Percentiles rank a stretch among this genome's conserved stretches.
Conservation (phyloP, 2,888 invertebrate genomes). For the Gryllus longicercus region DNA sequence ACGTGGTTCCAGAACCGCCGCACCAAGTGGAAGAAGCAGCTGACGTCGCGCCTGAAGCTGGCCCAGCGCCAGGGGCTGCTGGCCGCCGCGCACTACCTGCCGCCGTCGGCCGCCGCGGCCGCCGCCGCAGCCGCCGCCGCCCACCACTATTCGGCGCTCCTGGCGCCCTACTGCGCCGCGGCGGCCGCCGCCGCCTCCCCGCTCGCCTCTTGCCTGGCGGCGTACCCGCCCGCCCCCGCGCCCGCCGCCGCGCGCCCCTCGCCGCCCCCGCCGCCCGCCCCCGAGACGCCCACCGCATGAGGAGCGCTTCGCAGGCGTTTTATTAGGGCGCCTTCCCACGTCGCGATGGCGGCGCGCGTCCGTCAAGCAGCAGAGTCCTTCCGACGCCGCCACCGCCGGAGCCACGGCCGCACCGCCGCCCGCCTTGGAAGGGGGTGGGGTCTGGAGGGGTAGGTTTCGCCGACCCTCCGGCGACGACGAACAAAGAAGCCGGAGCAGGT, state of each 20-base stretch:
- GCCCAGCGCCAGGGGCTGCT: constrained; percentile 82
- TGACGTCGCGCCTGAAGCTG: constrained; percentile 84
- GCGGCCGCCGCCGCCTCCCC: constrained; percentile 39
- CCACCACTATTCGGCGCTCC: constrained; percentile 59
- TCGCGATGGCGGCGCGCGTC: too few relatives aligned
- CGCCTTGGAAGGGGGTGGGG: too few relatives aligned
- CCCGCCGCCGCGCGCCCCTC: too few relatives aligned
- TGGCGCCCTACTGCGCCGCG: constrained; percentile 50
- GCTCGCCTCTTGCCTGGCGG: constrained; percentile 18
- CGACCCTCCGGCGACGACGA: too few relatives aligned
- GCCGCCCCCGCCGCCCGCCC: too few relatives aligned
- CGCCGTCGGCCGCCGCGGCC: constrained; percentile 46
- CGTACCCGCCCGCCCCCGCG: background rate
- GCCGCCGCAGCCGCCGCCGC: constrained; percentile 55
- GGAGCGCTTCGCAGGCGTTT: too few relatives aligned
- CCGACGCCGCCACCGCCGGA: too few relatives aligned
- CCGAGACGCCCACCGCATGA: background rate
- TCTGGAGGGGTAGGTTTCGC: too few relatives aligned
- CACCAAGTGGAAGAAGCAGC: constrained; percentile 96
- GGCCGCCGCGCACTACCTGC: constrained; percentile 54
- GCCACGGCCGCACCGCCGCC: too few relatives aligned
- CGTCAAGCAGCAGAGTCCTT: too few relatives aligned
- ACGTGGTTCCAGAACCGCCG: constrained; percentile 95
- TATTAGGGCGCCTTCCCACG: too few relatives aligned
- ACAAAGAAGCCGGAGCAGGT: too few relatives aligned